These are phyloP conservation scores for Corythaeola cristata DNA, from an alignment of 2,113 vertebrate species.

Conservation along the genomic window DNA sequence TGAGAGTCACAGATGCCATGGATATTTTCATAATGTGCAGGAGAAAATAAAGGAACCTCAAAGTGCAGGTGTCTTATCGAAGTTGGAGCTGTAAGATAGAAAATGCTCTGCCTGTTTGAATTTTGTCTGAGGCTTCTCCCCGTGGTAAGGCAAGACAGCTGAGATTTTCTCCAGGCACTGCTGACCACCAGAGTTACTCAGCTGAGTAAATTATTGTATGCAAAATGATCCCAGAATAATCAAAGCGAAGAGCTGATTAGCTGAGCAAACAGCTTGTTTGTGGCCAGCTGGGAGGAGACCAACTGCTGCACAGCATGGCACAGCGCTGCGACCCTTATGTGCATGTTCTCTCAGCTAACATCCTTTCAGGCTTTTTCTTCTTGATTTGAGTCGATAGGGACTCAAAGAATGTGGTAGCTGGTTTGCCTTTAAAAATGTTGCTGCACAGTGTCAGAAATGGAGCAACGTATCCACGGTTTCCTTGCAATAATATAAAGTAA, in stretches of 20 bases:
- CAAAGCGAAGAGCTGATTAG: not conserved
- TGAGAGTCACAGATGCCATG: rapidly evolving
- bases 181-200: not conserved
- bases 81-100: not conserved
- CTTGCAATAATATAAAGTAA: not conserved
- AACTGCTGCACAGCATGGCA: rapidly evolving
- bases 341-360: not conserved
- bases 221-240: not conserved
- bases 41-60: not conserved
- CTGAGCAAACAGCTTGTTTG: not conserved
- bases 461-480: not conserved
- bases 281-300: not conserved
- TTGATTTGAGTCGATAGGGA: not conserved
- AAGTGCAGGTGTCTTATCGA: too few relatives aligned
- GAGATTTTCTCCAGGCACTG: not conserved
- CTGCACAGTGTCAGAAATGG: not conserved
- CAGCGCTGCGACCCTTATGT: rapidly evolving
- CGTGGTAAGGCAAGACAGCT: not conserved
- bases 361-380: not conserved
- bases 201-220: not conserved
- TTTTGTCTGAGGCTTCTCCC: not conserved
- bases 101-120: not conserved
- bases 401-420: not conserved
- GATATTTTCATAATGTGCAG: rapidly evolving
- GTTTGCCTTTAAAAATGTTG: not conserved